Base-by-base conservation (phyloP, 2,113 vertebrate species). In the Myrmecobius fasciatus region DNA sequence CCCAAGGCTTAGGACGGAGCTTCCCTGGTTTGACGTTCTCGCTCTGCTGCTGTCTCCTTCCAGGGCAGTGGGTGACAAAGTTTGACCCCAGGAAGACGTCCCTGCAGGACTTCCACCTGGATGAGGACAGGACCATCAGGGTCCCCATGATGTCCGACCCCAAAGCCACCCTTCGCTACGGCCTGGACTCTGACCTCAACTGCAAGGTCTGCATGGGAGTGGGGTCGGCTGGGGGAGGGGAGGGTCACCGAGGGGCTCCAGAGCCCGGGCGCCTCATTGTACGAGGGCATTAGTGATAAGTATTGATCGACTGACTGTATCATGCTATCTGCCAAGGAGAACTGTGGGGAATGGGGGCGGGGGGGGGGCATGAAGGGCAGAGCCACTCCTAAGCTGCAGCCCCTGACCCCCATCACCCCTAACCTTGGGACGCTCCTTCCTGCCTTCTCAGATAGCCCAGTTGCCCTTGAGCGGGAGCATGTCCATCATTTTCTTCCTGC, bases 401-500 rank as follows among this genome's bases (percentile, higher is more conserved):
- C n/a, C n/a, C n/a, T 36, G 60, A 75, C 28, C 14, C 31, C 56
- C 56, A 36, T 5, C 12, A 36, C 31, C 3, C 1, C 24, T 90
- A 92, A 97, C 31, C 0, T 43, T 43, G 67, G 67, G 2, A 17
- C 8, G 96, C 31, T 88, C 89, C 60, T 93, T 52, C 75, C 88
- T 97, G 91, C 20, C 90, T 54, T 92, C 96, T 9, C 98, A 99
- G 99, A 99, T 99, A 52, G 99, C 99, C 92, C 99, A 99, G 98
- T 98, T 99, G 96, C 99, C 98, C 91, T 96, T 99, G 98, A 98
- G 98, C 3, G 98, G 99, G 1, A 98, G 98, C 0, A 94, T 99
- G 98, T 99, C 99, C 96, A 98, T 99, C 98, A 99, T 99, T 97
- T 98, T 99, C 96, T 99, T 99, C 98, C 98, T 99, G 97, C 99